These are phyloP conservation scores for Chamaetylas fuelleborni DNA, from an alignment of 2,113 vertebrate species.

Conservation along the genomic window DNA sequence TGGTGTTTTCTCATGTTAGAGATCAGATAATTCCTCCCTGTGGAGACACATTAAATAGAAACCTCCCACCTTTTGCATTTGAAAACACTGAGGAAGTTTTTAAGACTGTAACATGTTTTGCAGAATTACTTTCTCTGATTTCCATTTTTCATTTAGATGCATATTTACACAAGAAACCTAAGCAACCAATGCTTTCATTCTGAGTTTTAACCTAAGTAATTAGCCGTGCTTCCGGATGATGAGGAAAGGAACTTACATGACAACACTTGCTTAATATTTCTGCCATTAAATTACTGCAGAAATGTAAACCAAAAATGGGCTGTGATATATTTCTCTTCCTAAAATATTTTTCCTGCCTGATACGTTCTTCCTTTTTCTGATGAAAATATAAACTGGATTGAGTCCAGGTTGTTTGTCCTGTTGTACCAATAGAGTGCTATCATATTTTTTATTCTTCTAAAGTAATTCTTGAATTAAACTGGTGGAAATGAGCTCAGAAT, in stretches of 20 bases:
- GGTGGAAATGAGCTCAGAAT: not conserved
- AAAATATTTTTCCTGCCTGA: not conserved
- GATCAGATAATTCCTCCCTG: constrained; percentile 32
- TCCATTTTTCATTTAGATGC: not conserved
- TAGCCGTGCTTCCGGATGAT: not conserved
- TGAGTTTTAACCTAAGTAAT: not conserved
- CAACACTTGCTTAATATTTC: not conserved
- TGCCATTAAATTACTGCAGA: not conserved
- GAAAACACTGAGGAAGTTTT: not conserved
- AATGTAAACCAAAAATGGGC: not conserved
- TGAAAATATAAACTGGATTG: not conserved
- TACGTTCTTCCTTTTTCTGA: not conserved
- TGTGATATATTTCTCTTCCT: not conserved
- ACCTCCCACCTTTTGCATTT: constrained; percentile 12
- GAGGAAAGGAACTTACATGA: not conserved
- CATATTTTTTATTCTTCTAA: not conserved
- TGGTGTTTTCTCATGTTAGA: constrained; percentile 54
- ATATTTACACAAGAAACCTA: not conserved
- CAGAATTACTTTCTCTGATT: constrained; percentile 1
- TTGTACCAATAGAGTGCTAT: not conserved
- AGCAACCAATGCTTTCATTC: not conserved
- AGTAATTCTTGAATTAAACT: not conserved
- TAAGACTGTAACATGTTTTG: not conserved
- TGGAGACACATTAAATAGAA: not conserved
- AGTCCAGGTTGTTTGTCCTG: not conserved